Evolutionary conservation across 1,140 invertebrate genomes (phyloP), one percentile per base, ranked within the genome.

Genomic region (Nasonia vitripennis): DNA sequence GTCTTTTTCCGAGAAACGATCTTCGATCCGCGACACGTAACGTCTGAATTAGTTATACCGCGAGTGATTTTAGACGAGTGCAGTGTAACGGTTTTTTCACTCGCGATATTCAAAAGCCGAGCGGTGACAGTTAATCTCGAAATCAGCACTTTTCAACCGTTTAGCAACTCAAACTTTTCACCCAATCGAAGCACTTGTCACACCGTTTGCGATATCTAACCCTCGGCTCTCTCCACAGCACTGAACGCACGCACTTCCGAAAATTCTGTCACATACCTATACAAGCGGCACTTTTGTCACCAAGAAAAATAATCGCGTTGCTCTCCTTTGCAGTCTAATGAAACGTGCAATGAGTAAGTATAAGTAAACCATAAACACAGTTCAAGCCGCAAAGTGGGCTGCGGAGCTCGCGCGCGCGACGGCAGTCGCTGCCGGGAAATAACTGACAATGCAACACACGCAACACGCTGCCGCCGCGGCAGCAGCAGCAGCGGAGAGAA

Each of bases 381-480:
- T 12, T 11, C 9, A 71, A 70, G 79, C 79, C 17, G n/a, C 37
- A 80, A 68, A 82, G 81, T 87, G 55, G 55, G 20, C 55, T 62
- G 79, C 86, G 67, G 75, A 88, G 84, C 87, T 85, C 83, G 85
- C 86, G 87, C 87, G 89, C 88, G 81, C 87, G 86, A 88, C 91
- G 90, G 90, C 91, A 90, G 88, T 91, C 91, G 89, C 92, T 92
- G 92, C 91, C 92, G 91, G 90, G 92, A 92, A 91, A 92, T 92
- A 92, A 93, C 92, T 93, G 92, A 92, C 92, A 89, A 89, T 89
- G 89, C 88, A 90, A 74, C 37, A 80, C 68, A 80, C 83, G 77
- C 67, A 80, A 84, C 41, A 37, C 45, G 80, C 45, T 27, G 45
- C 55, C 20, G 75, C 75, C 62, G 51, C 45, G 10, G 51, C 51